A percentile compares a stretch with the other conserved stretches of the same genome.
These are phyloP conservation scores for Diadema setosum DNA, from an alignment of 35 echinoderm and acorn worm species.

Conservation along the genomic window DNA sequence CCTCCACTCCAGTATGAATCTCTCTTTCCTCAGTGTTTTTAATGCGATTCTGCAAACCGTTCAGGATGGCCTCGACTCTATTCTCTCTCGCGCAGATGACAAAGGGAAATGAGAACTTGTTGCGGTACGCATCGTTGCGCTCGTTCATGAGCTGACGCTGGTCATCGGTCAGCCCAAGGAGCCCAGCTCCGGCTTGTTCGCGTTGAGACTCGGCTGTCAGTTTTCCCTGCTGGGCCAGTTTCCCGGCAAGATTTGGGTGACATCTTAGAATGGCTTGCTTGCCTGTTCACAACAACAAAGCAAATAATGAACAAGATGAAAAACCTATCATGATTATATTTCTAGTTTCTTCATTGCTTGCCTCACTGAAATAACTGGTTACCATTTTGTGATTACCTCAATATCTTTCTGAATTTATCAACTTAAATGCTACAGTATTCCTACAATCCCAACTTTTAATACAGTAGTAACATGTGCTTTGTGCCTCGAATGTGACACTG, in stretches of 20 bases:
- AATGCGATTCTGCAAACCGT: constrained; percentile 17
- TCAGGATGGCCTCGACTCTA: constrained; percentile 24
- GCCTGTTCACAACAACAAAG: neutral
- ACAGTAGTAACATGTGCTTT: no score
- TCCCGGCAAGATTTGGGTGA: constrained; percentile 52
- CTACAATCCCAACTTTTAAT: no score
- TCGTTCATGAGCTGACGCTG: constrained; percentile 9
- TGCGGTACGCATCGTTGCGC: constrained; percentile 16
- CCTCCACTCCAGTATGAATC: constrained; percentile 13
- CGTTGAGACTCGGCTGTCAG: constrained; percentile 39
- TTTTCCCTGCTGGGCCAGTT: constrained; percentile 7
- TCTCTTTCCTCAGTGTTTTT: constrained; percentile 21
- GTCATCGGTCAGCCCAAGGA: constrained; percentile 19
- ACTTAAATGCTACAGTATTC: no score
- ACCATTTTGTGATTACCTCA: neutral
- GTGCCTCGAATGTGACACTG: no score
- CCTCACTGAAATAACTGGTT: no score
- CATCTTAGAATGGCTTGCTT: constrained; percentile 45
- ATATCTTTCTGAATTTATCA: no score
- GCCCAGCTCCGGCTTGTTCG: constrained; percentile 39
- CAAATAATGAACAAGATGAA: no score
- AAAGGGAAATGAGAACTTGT: constrained; percentile 64
- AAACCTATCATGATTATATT: no score
- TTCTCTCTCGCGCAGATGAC: constrained; percentile 69
- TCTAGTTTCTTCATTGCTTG: no score